Evolutionary conservation across 2,888 invertebrate genomes (phyloP).

Genomic region (Eumacrocentrus americanus): DNA sequence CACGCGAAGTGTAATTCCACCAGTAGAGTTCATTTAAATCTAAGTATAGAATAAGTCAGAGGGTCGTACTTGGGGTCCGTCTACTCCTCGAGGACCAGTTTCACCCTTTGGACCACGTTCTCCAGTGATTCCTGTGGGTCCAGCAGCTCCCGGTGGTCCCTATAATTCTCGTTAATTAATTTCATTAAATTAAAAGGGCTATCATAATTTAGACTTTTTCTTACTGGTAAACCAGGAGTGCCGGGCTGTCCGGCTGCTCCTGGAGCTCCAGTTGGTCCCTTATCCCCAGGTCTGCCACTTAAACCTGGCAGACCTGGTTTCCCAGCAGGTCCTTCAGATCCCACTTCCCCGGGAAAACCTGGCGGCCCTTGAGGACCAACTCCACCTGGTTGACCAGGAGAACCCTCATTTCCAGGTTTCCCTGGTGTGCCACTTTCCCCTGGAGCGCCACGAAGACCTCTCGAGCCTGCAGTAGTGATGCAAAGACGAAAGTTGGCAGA

Average conservation of each 20-base stretch:
- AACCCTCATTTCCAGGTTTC: slow-evolving; percentile 75
- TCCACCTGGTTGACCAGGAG: slow-evolving; percentile 72
- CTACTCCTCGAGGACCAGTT: slow-evolving; percentile 75
- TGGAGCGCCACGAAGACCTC: slow-evolving; percentile 70
- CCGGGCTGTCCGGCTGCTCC: slow-evolving; percentile 73
- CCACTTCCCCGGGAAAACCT: slow-evolving; percentile 70
- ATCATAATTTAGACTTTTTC: not conserved
- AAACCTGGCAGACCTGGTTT: slow-evolving; percentile 76
- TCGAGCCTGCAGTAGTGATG: no score
- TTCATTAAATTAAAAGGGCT: not conserved
- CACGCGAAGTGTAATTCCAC: no score
- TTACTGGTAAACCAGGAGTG: slow-evolving; percentile 73
- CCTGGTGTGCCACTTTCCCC: slow-evolving; percentile 77
- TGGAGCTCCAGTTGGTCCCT: slow-evolving; percentile 72
- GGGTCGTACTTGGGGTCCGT: slow-evolving; percentile 68
- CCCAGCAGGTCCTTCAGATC: slow-evolving; percentile 69
- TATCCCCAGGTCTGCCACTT: slow-evolving; percentile 76
- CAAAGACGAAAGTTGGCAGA: no score
- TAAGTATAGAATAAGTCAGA: not conserved
- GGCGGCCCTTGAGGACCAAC: slow-evolving; percentile 72
- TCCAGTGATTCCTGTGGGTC: slow-evolving; percentile 73
- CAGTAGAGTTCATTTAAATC: no score
- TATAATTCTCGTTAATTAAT: slow-evolving; percentile 48
- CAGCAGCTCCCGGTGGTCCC: slow-evolving; percentile 73
- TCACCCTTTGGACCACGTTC: slow-evolving; percentile 77